These are phyloP conservation scores for Seriola dumerili DNA, from an alignment of 2,113 vertebrate genomes.

Conservation along the genomic window DNA sequence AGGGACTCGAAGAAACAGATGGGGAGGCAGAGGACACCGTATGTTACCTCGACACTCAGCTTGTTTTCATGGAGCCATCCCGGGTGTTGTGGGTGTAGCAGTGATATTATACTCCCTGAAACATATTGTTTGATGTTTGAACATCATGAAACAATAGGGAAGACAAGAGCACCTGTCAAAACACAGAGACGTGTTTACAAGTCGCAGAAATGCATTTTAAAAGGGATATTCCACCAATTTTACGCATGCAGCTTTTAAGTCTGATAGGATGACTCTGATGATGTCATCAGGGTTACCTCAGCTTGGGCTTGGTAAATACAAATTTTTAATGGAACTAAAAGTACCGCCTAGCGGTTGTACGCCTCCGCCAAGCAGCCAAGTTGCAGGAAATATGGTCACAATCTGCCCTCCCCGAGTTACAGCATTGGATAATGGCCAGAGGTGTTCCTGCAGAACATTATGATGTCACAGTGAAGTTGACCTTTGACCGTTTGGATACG, in stretches of 20 bases:
- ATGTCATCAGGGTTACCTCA: background rate
- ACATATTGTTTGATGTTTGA: background rate
- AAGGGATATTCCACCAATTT: background rate
- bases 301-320: background rate
- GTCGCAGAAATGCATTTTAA: background rate
- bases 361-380: too few relatives aligned
- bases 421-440: too few relatives aligned
- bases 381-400: too few relatives aligned
- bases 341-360: too few relatives aligned
- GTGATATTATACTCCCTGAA: background rate
- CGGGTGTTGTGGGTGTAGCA: background rate
- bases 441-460: too few relatives aligned
- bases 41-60: constrained; percentile 19
- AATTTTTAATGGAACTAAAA: too few relatives aligned
- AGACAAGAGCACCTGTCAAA: background rate
- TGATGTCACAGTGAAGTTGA: too few relatives aligned
- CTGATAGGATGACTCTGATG: too few relatives aligned
- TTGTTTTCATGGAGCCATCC: background rate
- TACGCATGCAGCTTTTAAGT: too few relatives aligned
- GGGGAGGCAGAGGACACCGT: constrained; percentile 13
- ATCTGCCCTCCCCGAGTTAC: too few relatives aligned
- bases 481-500: too few relatives aligned
- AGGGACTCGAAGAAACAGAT: constrained; percentile 9
- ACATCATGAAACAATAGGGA: background rate
- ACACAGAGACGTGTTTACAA: background rate